Percentiles rank a stretch among this genome's conserved stretches.
Evolutionary conservation across 2,888 invertebrate species (phyloP).

Genomic region (Spicauda simplicius): DNA sequence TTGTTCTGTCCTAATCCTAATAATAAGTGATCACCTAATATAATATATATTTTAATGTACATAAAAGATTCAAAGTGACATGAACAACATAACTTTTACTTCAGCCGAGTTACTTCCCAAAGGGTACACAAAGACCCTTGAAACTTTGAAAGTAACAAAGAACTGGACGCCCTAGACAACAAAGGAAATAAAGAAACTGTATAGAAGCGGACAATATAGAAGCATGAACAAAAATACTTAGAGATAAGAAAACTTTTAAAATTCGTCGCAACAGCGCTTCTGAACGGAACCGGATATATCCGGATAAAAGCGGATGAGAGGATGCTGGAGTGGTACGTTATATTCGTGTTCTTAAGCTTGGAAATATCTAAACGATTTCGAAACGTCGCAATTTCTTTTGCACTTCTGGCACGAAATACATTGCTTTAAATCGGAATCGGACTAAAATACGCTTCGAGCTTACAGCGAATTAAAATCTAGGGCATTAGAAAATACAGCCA

Average conservation of each 20-base stretch:
- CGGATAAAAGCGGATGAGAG: slow-evolving; percentile 8
- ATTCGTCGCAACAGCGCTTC: slow-evolving; percentile 1
- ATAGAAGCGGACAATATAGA: slow-evolving; percentile 5
- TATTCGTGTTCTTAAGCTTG: neutral
- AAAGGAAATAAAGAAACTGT: slow-evolving; percentile 1
- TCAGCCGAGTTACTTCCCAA: neutral
- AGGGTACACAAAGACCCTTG: neutral
- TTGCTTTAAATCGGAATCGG: neutral
- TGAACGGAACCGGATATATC: slow-evolving; percentile 21
- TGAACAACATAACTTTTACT: neutral
- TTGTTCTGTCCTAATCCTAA: too few species aligned
- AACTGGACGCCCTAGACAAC: neutral
- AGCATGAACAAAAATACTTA: neutral
- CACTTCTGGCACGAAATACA: too few species aligned
- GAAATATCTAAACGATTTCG: neutral
- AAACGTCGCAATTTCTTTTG: too few species aligned
- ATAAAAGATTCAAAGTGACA: neutral
- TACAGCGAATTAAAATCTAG: too few species aligned
- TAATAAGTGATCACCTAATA: too few species aligned
- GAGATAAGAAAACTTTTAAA: slow-evolving; percentile 4
- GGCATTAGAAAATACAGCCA: too few species aligned
- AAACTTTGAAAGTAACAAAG: neutral
- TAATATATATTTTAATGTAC: too few species aligned
- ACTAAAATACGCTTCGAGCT: neutral
- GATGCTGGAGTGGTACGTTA: neutral